Conservation (phyloP, 2,113 vertebrate genomes). For the Promerops cafer region DNA sequence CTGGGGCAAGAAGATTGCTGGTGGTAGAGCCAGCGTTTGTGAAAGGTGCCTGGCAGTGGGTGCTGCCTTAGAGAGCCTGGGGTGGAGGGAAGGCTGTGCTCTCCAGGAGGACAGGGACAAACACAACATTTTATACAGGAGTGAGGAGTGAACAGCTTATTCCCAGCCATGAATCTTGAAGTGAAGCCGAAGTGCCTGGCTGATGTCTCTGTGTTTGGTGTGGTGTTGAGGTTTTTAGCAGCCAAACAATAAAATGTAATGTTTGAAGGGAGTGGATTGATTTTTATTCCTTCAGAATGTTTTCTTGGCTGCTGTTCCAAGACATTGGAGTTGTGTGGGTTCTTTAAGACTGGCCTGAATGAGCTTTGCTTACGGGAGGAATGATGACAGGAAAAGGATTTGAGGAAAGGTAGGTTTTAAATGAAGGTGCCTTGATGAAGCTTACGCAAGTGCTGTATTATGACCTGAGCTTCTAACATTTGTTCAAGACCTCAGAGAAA, state of each 20-base stretch:
- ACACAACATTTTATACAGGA: rapidly evolving
- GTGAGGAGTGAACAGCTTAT: background rate
- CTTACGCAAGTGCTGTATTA: background rate
- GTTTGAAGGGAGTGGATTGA: background rate
- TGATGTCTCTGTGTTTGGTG: background rate
- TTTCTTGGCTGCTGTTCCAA: background rate
- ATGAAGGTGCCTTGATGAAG: background rate
- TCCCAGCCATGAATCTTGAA: background rate
- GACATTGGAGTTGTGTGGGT: background rate
- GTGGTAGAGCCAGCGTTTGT: background rate
- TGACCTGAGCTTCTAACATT: background rate
- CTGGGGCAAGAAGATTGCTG: background rate
- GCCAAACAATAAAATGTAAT: background rate
- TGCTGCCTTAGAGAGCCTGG: background rate
- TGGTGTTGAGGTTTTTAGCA: background rate
- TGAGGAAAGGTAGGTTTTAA: background rate
- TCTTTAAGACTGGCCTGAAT: background rate
- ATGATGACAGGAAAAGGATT: background rate
- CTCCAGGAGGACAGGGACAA: background rate
- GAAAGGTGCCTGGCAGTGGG: background rate
- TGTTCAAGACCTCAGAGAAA: background rate
- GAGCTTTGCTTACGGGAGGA: background rate
- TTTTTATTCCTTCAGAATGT: background rate
- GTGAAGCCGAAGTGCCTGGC: background rate
- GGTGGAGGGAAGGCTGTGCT: background rate